A percentile compares a stretch with the other conserved stretches of the same genome.
These are phyloP conservation scores for Boloria euphrosyne DNA, from an alignment of 2,888 invertebrate genomes.

Conservation along the genomic window DNA sequence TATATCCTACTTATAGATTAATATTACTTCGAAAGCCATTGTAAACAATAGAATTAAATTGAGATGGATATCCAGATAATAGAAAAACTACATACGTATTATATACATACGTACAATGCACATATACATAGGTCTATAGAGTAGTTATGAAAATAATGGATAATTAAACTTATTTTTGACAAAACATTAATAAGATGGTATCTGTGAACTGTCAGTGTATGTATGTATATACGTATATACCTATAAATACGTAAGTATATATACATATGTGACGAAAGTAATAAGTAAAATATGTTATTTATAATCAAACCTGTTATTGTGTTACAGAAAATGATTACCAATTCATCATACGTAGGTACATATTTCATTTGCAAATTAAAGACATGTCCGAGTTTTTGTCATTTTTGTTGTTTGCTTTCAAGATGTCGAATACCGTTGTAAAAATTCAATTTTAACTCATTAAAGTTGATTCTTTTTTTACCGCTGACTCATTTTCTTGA, in stretches of 20 bases:
- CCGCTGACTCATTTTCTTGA: slow-evolving; percentile 41
- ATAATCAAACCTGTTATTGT: too few relatives aligned
- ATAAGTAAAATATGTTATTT: too few relatives aligned
- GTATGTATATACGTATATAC: too few relatives aligned
- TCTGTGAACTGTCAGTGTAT: too few relatives aligned
- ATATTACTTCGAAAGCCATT: slow-evolving; percentile 34
- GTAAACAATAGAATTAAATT: slow-evolving; percentile 28
- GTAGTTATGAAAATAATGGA: too few relatives aligned
- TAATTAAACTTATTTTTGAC: too few relatives aligned
- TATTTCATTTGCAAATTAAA: slow-evolving; percentile 9
- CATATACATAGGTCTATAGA: too few relatives aligned
- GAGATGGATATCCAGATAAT: not conserved
- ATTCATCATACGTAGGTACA: not conserved
- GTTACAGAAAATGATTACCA: not conserved
- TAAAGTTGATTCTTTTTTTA: slow-evolving; percentile 30
- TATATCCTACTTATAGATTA: slow-evolving; percentile 49
- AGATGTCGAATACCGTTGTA: slow-evolving; percentile 33
- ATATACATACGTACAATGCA: too few relatives aligned
- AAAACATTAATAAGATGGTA: too few relatives aligned
- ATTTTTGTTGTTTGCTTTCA: slow-evolving; percentile 27
- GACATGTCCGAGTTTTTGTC: slow-evolving; percentile 10
- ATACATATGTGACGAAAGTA: not conserved
- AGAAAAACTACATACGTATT: too few relatives aligned
- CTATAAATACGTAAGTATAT: too few relatives aligned
- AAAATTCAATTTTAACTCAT: slow-evolving; percentile 36